Evolutionary conservation across 1,140 invertebrate species (phyloP), one percentile per base, ranked within the genome.

Genomic region (Battus philenor): DNA sequence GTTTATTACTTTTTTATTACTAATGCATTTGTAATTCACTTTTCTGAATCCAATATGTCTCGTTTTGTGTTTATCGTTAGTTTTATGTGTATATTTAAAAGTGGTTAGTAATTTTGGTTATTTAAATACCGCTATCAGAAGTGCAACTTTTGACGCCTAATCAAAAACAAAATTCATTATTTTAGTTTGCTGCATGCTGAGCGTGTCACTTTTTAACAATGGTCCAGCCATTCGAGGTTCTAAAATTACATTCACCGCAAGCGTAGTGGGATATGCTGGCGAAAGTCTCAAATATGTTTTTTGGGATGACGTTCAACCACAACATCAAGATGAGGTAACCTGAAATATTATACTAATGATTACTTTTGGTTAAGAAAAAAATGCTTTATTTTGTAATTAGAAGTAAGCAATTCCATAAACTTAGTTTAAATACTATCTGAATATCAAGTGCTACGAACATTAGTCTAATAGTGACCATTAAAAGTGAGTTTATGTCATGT

Each of bases 191-290:
- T 60, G 43, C 47, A 58, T 68, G 46, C 33, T 70, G 17, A 44
- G 68, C 15, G 66, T 89, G 11, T 67, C 53, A 50, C 51, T 91
- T 20, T 67, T 67, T 1, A 87, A 87, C 31, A 82, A 91, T 84
- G 90, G 89, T 10, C 91, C 90, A 48, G 87, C 88, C 13, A 88
- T 92, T n/a, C 67, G 88, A 31, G 92, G 91, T 18, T 90, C 88
- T 5, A 89, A 87, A 46, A 87, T 92, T 24, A 89, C 88, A 33
- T 91, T 92, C 62, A 88, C 69, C 59, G 91, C 90, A n/a, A 83
- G 87, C 51, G 65, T 92, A 3, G 77, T 75, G 30, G 69, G 79
- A 10, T 62, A 69, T 22, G 50, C 81, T 47, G 85, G 77, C 1
- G 66, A 82, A 47, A 56, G 57, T 9, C 50, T 81, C 1, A 75